These are phyloP conservation scores for Ectemnius cavifrons DNA, from an alignment of 2,888 invertebrate genomes.

Conservation along the genomic window DNA sequence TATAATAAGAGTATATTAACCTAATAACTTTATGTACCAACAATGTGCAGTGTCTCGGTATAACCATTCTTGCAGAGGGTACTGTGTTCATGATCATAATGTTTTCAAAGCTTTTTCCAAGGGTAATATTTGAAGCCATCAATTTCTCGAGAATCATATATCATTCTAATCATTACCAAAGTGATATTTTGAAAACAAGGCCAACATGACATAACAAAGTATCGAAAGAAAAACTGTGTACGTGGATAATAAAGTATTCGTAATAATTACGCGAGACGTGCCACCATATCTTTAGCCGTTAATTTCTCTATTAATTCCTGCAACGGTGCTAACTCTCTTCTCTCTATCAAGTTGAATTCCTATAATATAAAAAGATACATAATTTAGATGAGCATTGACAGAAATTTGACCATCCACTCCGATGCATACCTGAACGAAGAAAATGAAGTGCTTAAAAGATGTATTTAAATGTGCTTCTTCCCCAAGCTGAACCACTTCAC, in stretches of 20 bases:
- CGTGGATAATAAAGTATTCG: constrained; percentile 9
- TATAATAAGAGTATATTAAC: constrained; percentile 49
- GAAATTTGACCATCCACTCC: no score
- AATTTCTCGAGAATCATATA: background rate
- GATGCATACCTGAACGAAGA: constrained; percentile 89
- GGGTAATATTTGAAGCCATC: background rate
- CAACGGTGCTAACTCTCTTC: constrained; percentile 96
- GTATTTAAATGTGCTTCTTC: constrained; percentile 99
- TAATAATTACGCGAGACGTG: constrained; percentile 8
- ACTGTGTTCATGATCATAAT: constrained; percentile 21
- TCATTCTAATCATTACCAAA: background rate
- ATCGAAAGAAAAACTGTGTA: background rate
- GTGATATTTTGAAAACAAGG: background rate
- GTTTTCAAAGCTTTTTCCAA: constrained; percentile 1
- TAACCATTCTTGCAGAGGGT: constrained; percentile 25
- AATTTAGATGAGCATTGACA: no score
- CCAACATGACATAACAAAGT: background rate
- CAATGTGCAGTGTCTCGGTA: constrained; percentile 44
- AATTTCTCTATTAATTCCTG: constrained; percentile 98
- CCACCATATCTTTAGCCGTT: constrained; percentile 86
- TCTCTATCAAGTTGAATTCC: constrained; percentile 98
- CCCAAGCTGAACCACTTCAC: constrained; percentile 97
- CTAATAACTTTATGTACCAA: constrained; percentile 54
- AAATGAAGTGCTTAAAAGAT: constrained; percentile 99
- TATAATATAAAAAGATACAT: constrained; percentile 78